A percentile compares a stretch with the other conserved stretches of the same genome.
Evolutionary conservation across 2,888 invertebrate species (phyloP).

Genomic region (Norana najaformis): DNA sequence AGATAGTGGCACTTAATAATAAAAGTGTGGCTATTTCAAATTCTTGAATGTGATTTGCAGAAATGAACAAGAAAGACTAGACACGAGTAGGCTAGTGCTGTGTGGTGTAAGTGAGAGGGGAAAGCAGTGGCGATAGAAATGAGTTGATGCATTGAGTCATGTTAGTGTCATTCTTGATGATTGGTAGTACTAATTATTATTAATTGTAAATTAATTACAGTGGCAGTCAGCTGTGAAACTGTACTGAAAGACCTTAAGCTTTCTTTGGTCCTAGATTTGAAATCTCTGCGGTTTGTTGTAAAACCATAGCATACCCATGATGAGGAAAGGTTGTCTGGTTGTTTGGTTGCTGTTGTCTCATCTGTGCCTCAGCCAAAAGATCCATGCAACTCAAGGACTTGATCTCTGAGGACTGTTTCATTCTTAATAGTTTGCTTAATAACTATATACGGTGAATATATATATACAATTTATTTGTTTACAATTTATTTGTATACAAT

Average conservation of each 20-base stretch:
- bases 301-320: not conserved
- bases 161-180: not conserved
- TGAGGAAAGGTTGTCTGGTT: not conserved
- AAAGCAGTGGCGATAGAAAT: not conserved
- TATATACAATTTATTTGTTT: no score
- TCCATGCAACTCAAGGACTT: not conserved
- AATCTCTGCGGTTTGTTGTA: not conserved
- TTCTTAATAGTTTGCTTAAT: not conserved
- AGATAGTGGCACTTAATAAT: no score
- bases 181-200: not conserved
- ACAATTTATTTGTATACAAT: no score
- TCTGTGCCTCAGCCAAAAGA: not conserved
- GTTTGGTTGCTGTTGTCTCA: not conserved
- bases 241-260: no score
- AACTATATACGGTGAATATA: no score
- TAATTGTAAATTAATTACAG: constrained; percentile 13
- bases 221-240: not conserved
- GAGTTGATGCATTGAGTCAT: not conserved
- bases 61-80: not conserved
- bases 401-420: not conserved
- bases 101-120: not conserved
- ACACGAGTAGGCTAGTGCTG: not conserved
- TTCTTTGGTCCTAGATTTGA: not conserved
- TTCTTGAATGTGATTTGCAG: not conserved
- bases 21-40: no score